Conservation (phyloP, 2,113 vertebrate species). For the Mustela nigripes region DNA sequence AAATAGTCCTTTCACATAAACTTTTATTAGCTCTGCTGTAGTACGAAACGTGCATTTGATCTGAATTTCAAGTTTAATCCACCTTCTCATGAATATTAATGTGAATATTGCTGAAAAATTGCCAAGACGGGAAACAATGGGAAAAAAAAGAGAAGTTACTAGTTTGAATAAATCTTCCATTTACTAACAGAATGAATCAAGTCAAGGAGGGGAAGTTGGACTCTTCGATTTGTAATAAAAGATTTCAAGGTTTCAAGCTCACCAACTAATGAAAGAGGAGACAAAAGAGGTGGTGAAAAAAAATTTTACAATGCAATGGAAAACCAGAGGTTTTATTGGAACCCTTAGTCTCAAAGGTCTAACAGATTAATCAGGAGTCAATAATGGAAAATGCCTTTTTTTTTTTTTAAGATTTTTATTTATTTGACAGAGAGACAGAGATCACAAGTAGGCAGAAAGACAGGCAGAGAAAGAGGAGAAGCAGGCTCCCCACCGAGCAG, state of each 20-base stretch:
- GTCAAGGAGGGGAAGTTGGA: not conserved
- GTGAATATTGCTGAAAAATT: constrained; percentile 15
- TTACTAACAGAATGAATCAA: not conserved
- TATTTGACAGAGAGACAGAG: too few species aligned
- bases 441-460: too few species aligned
- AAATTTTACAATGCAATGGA: not conserved
- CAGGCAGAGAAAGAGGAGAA: too few species aligned
- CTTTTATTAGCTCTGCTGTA: not conserved
- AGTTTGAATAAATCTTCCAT: not conserved
- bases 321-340: not conserved
- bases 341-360: not conserved
- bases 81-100: constrained; percentile 51
- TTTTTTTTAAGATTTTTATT: too few species aligned
- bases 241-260: not conserved
- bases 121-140: not conserved
- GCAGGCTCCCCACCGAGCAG: too few species aligned
- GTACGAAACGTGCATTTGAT: not conserved
- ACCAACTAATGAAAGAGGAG: not conserved
- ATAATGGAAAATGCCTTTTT: not conserved
- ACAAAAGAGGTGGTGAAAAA: not conserved
- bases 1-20: not conserved
- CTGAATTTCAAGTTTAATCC: constrained; percentile 1
- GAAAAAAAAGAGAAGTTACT: not conserved
- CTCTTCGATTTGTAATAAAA: not conserved
- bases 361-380: not conserved